Percentiles rank a stretch among this genome's conserved stretches.
Evolutionary conservation across 2,888 invertebrate genomes (phyloP).

Genomic region (Argyra leucocephala): DNA sequence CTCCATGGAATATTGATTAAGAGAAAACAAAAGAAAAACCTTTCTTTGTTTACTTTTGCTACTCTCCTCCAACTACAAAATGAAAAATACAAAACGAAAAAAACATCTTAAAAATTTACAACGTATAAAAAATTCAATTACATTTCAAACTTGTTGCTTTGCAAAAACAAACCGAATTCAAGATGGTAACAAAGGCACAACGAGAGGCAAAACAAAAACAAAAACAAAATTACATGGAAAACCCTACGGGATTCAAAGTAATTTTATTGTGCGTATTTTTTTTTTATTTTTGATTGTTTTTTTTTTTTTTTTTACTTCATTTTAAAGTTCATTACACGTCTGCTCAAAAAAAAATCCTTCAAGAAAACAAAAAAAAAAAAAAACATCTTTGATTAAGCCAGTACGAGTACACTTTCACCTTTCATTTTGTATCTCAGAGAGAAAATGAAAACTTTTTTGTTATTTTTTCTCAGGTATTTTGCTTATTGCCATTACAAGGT

Average conservation of each 20-base stretch:
- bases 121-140: not conserved
- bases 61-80: too few relatives aligned
- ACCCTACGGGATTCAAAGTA: not conserved
- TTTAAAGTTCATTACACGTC: not conserved
- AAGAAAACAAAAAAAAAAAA: not conserved
- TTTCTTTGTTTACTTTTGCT: too few relatives aligned
- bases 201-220: not conserved
- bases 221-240: not conserved
- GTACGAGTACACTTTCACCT: too few relatives aligned
- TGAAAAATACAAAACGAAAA: too few relatives aligned
- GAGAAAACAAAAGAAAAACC: too few relatives aligned
- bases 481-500: too few relatives aligned
- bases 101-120: too few relatives aligned
- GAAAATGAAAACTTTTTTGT: too few relatives aligned
- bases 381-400: not conserved
- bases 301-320: not conserved
- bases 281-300: not conserved
- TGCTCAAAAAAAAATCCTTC: not conserved
- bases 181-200: not conserved
- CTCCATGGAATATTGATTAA: too few relatives aligned
- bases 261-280: not conserved
- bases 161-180: not conserved
- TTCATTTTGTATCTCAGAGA: too few relatives aligned
- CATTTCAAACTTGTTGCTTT: conserved; percentile 6
- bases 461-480: too few relatives aligned